These are phyloP conservation scores for Machaerirhynchus nigripectus DNA, from an alignment of 2,113 vertebrate genomes.

Conservation along the genomic window DNA sequence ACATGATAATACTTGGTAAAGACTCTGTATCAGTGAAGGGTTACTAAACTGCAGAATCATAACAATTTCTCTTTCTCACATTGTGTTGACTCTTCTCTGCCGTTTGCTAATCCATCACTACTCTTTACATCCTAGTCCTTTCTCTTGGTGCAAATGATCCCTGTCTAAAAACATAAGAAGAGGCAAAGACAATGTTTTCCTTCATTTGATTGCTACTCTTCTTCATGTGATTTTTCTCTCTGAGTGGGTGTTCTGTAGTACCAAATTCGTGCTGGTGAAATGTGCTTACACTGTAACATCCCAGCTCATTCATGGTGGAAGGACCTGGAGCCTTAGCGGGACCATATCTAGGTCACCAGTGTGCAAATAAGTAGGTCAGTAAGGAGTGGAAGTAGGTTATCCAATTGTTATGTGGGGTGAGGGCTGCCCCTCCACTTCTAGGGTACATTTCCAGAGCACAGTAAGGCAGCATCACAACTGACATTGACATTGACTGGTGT, in stretches of 20 bases:
- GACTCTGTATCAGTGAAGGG: not conserved
- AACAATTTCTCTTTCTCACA: not conserved
- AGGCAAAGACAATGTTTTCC: not conserved
- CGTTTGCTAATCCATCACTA: not conserved
- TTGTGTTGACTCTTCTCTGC: not conserved
- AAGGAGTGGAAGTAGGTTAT: slow-evolving; percentile 33
- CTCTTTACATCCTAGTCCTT: not conserved
- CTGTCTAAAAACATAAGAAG: not conserved
- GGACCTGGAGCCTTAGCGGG: not conserved
- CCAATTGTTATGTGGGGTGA: not conserved
- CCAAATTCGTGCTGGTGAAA: not conserved
- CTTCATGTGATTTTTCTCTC: not conserved
- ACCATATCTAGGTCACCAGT: not conserved
- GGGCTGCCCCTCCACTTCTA: not conserved
- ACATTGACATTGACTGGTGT: slow-evolving; percentile 14
- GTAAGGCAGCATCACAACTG: not conserved
- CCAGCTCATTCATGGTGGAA: not conserved
- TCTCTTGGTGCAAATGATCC: not conserved
- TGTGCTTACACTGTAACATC: not conserved
- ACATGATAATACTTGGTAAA: not conserved
- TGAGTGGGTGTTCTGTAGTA: not conserved
- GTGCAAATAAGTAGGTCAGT: slow-evolving; percentile 56
- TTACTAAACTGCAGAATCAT: not conserved
- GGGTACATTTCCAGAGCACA: not conserved
- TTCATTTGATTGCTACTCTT: not conserved